Conservation (phyloP, 1,140 invertebrate genomes). For the Zaprionus capensis region DNA sequence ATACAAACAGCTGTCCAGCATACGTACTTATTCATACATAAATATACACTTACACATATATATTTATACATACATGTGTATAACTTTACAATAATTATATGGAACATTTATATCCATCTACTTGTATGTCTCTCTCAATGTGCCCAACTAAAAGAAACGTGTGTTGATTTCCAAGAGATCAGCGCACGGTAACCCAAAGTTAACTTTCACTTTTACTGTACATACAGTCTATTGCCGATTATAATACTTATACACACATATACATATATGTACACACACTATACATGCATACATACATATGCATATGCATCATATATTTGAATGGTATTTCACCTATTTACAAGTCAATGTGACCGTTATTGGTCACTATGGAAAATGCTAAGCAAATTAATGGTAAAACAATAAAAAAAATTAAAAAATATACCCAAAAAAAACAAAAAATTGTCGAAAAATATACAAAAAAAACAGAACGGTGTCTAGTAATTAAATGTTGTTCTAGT, state of each 20-base stretch:
- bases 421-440: neutral
- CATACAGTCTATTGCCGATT: constrained; percentile 6
- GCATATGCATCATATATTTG: constrained; percentile 26
- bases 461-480: constrained; percentile 19
- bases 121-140: constrained; percentile 49
- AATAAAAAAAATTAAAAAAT: neutral
- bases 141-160: constrained; percentile 58
- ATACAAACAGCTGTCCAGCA: neutral
- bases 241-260: neutral
- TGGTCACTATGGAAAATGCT: constrained; percentile 31
- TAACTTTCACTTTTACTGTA: constrained; percentile 70
- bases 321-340: constrained; percentile 68
- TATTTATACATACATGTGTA: neutral
- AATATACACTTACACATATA: neutral
- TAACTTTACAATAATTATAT: neutral
- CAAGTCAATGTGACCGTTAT: constrained; percentile 59
- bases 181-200: constrained; percentile 65
- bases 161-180: constrained; percentile 65
- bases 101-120: constrained; percentile 16
- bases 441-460: neutral
- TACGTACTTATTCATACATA: neutral
- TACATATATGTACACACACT: constrained; percentile 5
- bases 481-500: constrained; percentile 52
- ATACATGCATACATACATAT: constrained; percentile 29
- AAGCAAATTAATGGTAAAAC: neutral